Evolutionary conservation across 2,888 invertebrate genomes (phyloP), one percentile per base, ranked within the genome.

Genomic region (Onthophagus sagittarius): DNA sequence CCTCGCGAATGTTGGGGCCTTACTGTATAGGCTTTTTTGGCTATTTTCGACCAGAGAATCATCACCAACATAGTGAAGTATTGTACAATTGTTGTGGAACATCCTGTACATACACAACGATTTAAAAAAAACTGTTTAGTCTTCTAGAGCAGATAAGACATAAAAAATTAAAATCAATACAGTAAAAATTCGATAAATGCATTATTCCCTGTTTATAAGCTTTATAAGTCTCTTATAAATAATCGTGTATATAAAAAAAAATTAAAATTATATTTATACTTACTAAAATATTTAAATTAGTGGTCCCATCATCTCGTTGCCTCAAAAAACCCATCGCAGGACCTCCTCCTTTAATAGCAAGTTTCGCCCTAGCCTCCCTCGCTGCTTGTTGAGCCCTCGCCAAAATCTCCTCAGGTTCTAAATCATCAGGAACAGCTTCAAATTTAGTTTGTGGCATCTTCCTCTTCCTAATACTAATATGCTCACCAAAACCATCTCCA

Each of bases 291-390:
- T 94, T 93, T 15, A 99, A 85, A 32, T 96, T 94, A 0, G 97
- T 97, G 62, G 93, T 94, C 15, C 98, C 98, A 80, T 97, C 96
- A 63, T 92, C 89, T 78, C 92, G 91, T 85, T 96, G 94, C 32
- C 96, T 88, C 15, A 98, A 88, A 83, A 97, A 98, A 14, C 95
- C 95, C 92, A 93, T 89, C 11, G 74, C 77, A 0, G 79, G 78
- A n/a, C 78, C 79, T 0, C 85, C 79, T 6, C 83, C 79, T 76
- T 89, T 88, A 69, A 88, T 78, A 69, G 88, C 86, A 6, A 93
- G 84, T 80, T 89, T 89, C 6, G 91, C 90, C 15, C 91, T 88
- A 0, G 93, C 94, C 39, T 89, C 87, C 78, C 90, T 88, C 0
- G 95, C 93, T 0, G 94, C 94, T 15, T 83, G 82, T 74, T 85